Base-by-base conservation (phyloP, 2,797 vertebrate species). In the Leuciscus waleckii region DNA sequence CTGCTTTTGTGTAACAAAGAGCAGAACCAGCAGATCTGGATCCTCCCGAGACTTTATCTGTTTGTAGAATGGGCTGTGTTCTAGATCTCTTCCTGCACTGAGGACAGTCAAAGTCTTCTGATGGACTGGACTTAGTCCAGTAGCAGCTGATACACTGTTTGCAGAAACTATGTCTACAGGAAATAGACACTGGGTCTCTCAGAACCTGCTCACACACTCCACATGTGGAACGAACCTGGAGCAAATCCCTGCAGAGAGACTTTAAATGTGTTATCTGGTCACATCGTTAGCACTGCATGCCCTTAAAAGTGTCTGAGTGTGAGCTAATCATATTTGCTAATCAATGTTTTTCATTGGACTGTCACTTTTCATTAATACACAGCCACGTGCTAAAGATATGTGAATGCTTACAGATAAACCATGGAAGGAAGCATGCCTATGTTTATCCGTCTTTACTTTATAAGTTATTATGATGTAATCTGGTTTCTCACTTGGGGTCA, bases 41-140 rank as follows among this genome's bases (percentile, higher is more conserved):
- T 65, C 11, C 77, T 13, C 21, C 26, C 2, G 7, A 63, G 16
- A 21, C n/a, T 49, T 67, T 23, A 49, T 49, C 8, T 7, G 39
- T 21, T 43, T 49, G 78, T 46, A 79, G 58, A 79, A 79, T 23
- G 21, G 81, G 17, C 26, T 0, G 37, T 4, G 26, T 82, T 73
- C 37, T 82, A 14, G n/a, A 82, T 58, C 21, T 82, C 69, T 82
- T 71, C 39, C 69, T 74, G 81, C 81, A 82, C 9, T 74, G 81
- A 41, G 69, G 69, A 29, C 81, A 82, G 54, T 37, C 69, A 61
- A 58, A 82, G 54, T 39, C 21, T 71, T 49, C 80, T 46, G 39
- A 6, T 32, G 39, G 26, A 35, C 5, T 23, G 29, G 39, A 79
- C 8, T 67, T 63, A 32, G 39, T 35, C 81, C 68, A 58, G 37